Conservation (phyloP, 2,113 vertebrate genomes). For the Platichthys stellatus region DNA sequence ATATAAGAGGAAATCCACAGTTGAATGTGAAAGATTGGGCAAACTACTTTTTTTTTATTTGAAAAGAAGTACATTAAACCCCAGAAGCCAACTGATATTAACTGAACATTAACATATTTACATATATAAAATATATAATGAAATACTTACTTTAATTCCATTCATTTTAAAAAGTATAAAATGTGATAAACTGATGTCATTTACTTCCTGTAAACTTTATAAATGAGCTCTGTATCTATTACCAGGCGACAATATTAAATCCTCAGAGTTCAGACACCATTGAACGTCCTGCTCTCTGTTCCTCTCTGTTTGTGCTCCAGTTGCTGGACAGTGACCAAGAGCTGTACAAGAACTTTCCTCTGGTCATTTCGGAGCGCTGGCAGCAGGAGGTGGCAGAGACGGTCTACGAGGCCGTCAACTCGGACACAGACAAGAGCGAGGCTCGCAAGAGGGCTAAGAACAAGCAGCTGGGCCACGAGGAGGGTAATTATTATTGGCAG, state of each 20-base stretch:
- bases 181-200: background rate
- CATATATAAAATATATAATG: no score
- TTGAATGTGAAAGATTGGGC: no score
- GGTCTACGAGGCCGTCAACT: conserved; percentile 94
- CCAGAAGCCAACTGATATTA: no score
- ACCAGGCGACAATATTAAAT: background rate
- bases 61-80: no score
- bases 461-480: conserved; percentile 96
- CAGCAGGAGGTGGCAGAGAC: conserved; percentile 98
- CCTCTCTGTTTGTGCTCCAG: conserved; percentile 67
- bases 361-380: conserved; percentile 99
- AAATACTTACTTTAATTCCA: no score
- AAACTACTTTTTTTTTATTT: no score
- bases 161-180: no score
- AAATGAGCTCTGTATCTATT: background rate
- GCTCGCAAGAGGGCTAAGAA: conserved; percentile 96
- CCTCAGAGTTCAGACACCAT: background rate
- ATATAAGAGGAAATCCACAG: no score
- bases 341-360: conserved; percentile 97
- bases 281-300: background rate
- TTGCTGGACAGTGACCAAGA: conserved; percentile 98
- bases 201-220: background rate
- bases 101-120: no score
- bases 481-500: conserved; percentile 82
- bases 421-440: conserved; percentile 95